Evolutionary conservation across 2,888 invertebrate genomes (phyloP).

Genomic region (Lithophane semibrunnea): DNA sequence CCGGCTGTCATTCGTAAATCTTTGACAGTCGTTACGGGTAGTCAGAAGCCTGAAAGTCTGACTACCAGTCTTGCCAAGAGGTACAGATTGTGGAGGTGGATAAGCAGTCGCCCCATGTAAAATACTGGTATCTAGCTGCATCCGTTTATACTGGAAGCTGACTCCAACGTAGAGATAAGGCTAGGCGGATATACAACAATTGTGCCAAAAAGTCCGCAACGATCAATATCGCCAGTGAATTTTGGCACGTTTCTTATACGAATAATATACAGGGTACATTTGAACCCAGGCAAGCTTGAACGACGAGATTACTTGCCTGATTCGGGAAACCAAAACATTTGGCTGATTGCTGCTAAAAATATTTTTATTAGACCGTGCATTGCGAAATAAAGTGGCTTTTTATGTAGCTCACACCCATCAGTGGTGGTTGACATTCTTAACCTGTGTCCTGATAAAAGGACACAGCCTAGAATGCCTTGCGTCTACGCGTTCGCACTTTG

Average conservation of each 20-base stretch:
- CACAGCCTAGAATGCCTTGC: neutral
- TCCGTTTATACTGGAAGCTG: neutral
- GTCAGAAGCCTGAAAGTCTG: neutral
- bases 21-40: neutral
- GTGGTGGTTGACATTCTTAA: neutral
- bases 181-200: neutral
- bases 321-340: conserved; percentile 50
- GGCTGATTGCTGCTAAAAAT: conserved; percentile 34
- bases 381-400: conserved; percentile 21
- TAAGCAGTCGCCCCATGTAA: neutral
- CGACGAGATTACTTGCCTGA: conserved; percentile 43
- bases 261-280: conserved; percentile 52
- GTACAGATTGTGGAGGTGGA: neutral
- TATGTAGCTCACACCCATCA: neutral
- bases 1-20: neutral
- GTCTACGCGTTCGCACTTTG: neutral
- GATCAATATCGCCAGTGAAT: conserved; percentile 54
- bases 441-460: too few relatives aligned
- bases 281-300: conserved; percentile 42
- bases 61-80: neutral
- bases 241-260: conserved; percentile 59
- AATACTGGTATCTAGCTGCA: neutral
- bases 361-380: conserved; percentile 30
- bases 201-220: conserved; percentile 59
- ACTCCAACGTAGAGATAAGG: neutral